Conservation (phyloP, 2,113 vertebrate genomes). For the Acrocephalus kingi region DNA sequence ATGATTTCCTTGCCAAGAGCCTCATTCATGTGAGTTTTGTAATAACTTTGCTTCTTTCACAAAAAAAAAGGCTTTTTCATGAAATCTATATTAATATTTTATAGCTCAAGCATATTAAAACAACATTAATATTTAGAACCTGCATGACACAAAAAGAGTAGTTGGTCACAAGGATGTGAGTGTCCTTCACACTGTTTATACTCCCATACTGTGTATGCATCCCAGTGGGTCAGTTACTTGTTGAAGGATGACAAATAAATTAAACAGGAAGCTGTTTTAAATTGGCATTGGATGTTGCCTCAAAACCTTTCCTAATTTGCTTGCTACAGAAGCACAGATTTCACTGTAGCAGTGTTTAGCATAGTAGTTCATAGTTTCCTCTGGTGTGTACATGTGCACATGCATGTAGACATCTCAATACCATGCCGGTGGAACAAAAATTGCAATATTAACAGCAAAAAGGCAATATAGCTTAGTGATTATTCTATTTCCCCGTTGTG, state of each 20-base stretch:
- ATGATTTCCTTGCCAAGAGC: background rate
- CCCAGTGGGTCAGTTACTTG: conserved; percentile 29
- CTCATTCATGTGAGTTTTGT: conserved; percentile 3
- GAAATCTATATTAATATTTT: background rate
- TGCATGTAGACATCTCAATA: background rate
- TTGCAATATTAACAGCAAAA: background rate
- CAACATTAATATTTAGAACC: conserved; percentile 37
- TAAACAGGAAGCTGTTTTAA: conserved; percentile 53
- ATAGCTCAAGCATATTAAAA: background rate
- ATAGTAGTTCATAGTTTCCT: background rate
- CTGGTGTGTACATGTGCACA: background rate
- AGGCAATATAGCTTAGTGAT: background rate
- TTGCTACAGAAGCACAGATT: conserved; percentile 52
- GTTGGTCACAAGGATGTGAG: conserved; percentile 46
- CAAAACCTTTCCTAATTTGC: conserved; percentile 62
- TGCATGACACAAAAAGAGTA: conserved; percentile 12
- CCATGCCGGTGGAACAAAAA: background rate
- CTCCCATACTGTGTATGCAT: background rate
- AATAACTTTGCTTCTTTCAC: background rate
- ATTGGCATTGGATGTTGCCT: conserved; percentile 21
- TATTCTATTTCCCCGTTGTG: background rate
- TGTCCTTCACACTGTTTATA: conserved; percentile 56
- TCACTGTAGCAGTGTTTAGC: background rate
- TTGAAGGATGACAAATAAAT: conserved; percentile 68
- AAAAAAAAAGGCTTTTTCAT: background rate